A percentile compares a stretch with the other conserved stretches of the same genome.
phyloP scores from a whole-genome alignment of 64 coral and sea anemone genomes.

The Porites lutea region DNA sequence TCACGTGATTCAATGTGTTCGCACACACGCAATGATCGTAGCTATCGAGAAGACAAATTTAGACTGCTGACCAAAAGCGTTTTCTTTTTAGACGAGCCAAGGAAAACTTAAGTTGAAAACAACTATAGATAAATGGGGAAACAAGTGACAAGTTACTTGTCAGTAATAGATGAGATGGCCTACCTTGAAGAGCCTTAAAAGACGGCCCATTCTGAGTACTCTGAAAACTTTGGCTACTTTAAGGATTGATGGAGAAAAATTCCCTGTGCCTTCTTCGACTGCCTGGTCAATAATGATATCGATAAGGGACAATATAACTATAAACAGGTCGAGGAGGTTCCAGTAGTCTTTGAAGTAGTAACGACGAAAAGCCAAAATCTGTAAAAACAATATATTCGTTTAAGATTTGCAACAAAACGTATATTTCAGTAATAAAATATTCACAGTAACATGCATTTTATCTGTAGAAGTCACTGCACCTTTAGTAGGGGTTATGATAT shows the following conservation, averaged over 20 bases:
- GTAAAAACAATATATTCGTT: background rate
- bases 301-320: slow-evolving; percentile 86
- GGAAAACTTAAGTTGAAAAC: no score
- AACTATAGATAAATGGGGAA: no score
- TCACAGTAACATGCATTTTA: no score
- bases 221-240: slow-evolving; percentile 90
- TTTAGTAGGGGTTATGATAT: no score
- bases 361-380: slow-evolving; percentile 86
- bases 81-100: no score
- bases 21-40: no score
- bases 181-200: slow-evolving; percentile 95
- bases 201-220: slow-evolving; percentile 89
- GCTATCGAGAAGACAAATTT: no score
- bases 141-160: no score
- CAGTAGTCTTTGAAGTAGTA: slow-evolving; percentile 97
- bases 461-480: no score
- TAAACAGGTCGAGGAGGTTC: slow-evolving; percentile 94
- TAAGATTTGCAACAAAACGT: background rate
- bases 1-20: no score
- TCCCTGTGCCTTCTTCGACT: slow-evolving; percentile 75
- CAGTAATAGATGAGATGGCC: background rate
- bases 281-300: slow-evolving; percentile 92
- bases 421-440: background rate
- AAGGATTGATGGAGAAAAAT: slow-evolving; percentile 88
- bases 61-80: no score